phyloP scores from a whole-genome alignment of 2,797 vertebrate species.

The Esox lucius region DNA sequence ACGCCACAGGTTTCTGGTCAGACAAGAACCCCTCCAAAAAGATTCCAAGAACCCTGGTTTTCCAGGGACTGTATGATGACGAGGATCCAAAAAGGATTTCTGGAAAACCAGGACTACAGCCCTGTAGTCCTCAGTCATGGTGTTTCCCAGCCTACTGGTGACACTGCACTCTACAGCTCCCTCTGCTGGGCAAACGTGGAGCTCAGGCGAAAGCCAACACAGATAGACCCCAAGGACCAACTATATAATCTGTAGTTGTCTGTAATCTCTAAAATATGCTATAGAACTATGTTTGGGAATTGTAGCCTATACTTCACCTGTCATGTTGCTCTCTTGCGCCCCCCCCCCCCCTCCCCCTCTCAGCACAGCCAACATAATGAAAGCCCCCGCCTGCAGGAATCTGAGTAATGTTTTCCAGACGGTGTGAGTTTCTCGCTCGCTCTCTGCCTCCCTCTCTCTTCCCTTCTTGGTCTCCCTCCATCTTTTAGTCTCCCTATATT shows the following conservation, averaged over 20 bases:
- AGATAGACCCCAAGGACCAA: neutral
- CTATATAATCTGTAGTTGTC: neutral
- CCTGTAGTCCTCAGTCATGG: neutral
- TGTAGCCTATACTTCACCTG: constrained; percentile 3
- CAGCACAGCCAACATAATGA: constrained; percentile 51
- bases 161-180: constrained; percentile 32
- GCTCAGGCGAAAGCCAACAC: neutral
- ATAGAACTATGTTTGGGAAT: neutral
- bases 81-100: no score
- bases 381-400: constrained; percentile 65
- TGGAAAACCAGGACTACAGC: no score
- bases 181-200: constrained; percentile 53
- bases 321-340: constrained; percentile 22
- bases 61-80: no score
- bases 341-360: constrained; percentile 14
- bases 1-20: no score
- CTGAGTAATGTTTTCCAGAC: constrained; percentile 75
- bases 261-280: neutral
- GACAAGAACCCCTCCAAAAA: no score
- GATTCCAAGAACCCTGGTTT: no score
- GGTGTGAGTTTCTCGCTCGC: constrained; percentile 28
- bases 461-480: constrained; percentile 1
- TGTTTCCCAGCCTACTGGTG: neutral
- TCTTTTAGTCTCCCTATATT: neutral
- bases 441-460: constrained; percentile 10